Percentiles rank a stretch among this genome's conserved stretches.
These are phyloP conservation scores for Bothrops jararaca DNA, from an alignment of 2,113 vertebrate species.

Conservation along the genomic window DNA sequence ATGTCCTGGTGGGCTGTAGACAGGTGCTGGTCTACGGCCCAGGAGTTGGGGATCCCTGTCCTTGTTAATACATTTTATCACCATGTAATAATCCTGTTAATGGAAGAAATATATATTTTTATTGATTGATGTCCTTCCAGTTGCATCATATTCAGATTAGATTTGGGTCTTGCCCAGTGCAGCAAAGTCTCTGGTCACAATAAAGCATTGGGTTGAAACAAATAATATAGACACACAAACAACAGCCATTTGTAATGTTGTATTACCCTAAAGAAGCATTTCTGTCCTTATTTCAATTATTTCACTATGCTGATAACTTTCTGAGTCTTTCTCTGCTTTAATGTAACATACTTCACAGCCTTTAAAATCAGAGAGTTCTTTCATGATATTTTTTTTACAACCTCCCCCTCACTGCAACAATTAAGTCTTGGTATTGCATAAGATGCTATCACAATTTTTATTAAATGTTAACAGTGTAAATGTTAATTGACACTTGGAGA, in stretches of 20 bases:
- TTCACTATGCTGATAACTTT: not conserved
- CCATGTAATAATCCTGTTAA: not conserved
- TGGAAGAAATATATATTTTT: not conserved
- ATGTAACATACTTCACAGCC: not conserved
- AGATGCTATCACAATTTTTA: not conserved
- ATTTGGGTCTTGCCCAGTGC: not conserved
- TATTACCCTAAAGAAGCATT: not conserved
- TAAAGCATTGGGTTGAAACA: not conserved
- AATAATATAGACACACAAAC: not conserved
- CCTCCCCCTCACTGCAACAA: not conserved
- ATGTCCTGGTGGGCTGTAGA: not conserved
- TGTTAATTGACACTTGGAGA: not conserved
- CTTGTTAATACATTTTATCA: not conserved
- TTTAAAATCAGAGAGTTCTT: not conserved
- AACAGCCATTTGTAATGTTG: not conserved
- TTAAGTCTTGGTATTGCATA: not conserved
- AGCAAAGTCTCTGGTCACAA: not conserved
- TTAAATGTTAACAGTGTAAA: not conserved
- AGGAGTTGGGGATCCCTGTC: not conserved
- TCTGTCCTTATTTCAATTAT: not conserved
- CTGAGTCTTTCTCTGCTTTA: not conserved
- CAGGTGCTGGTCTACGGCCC: not conserved
- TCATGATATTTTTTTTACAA: not conserved
- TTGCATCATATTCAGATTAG: not conserved
- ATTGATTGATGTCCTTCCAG: not conserved